phyloP scores from a whole-genome alignment of 2,888 invertebrate genomes.

The Acrobasis consociella region DNA sequence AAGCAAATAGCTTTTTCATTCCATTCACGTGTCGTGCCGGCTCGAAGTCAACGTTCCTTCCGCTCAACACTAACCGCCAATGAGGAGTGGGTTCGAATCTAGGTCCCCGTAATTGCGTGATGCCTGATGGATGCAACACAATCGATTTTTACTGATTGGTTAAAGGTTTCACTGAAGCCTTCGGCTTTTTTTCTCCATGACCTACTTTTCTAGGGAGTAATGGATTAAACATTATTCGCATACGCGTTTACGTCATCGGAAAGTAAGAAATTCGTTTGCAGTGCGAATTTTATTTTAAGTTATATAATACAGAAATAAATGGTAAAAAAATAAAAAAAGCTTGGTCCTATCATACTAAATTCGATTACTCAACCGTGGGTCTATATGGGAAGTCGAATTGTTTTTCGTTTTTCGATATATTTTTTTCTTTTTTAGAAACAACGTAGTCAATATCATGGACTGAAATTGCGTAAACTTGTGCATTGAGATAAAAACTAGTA shows the following conservation, averaged over 20 bases:
- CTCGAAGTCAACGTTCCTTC: constrained; percentile 2
- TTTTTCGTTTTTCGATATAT: too few relatives aligned
- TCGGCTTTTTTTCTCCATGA: constrained; percentile 11
- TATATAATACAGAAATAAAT: too few relatives aligned
- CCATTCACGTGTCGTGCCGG: constrained; percentile 6
- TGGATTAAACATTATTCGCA: not conserved
- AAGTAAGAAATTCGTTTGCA: not conserved
- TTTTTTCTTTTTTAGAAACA: too few relatives aligned
- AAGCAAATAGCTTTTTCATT: too few relatives aligned
- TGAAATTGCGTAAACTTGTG: too few relatives aligned
- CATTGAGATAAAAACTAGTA: too few relatives aligned
- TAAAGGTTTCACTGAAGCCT: constrained; percentile 9
- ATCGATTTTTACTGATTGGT: constrained; percentile 17
- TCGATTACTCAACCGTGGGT: too few relatives aligned
- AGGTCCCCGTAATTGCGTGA: constrained; percentile 19
- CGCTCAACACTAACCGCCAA: not conserved
- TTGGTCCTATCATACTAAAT: too few relatives aligned
- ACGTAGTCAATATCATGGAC: too few relatives aligned
- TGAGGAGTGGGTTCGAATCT: constrained; percentile 12
- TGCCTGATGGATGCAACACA: constrained; percentile 8
- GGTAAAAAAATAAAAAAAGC: too few relatives aligned
- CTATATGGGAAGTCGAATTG: too few relatives aligned
- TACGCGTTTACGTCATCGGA: not conserved
- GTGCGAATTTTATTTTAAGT: too few relatives aligned
- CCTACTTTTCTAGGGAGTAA: constrained; percentile 1